Base-by-base conservation (phyloP, 2,888 invertebrate species). In the Rhaphigaster nebulosa region DNA sequence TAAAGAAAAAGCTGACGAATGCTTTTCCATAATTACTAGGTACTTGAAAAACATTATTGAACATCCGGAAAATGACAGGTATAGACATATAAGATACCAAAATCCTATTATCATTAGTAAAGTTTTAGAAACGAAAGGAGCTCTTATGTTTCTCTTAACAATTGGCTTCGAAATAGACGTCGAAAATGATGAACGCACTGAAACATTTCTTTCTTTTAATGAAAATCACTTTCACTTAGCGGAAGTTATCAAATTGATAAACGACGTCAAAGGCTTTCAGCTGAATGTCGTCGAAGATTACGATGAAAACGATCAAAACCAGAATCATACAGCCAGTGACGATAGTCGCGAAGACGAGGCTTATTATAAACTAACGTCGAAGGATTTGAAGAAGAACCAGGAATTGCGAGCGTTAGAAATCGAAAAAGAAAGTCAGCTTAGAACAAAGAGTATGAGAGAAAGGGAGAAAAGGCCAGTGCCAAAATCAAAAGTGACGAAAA, bases 31-130 rank as follows among this genome's bases (percentile, higher is more conserved):
- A 13, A 56, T 88, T 13, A 56, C 34, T 12, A 88, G 56, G n/a
- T 88, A 88, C n/a, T 88, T 88, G 18, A 88, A 60, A 41, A 88
- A 88, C n/a, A 54, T 88, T 1, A 15, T 88, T 26, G 56, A 60
- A 38, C n/a, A 88, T 15, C 88, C 88, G 13, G 41, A 88, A 34
- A 60, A 88, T 60, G 88, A 88, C 2, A 88, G 56, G 41, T 88
- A 60, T 18, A 56, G 88, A 4, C 34, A 41, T n/a, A 88, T 88
- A 23, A 88, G 60, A 41, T 88, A 41, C 34, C 41, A 88, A 20
- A 88, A 88, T 41, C 54, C 54, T 15, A 88, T 60, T 3, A 15
- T 88, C 18, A 54, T 54, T 13, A 60, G 60, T 8, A 88, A 60
- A 45, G 65, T 88, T 4, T 60, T 88, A 12, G 60, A 88, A 2